These are phyloP conservation scores for Drosophila subsilvestris DNA, from an alignment of 2,888 invertebrate species.

Conservation along the genomic window DNA sequence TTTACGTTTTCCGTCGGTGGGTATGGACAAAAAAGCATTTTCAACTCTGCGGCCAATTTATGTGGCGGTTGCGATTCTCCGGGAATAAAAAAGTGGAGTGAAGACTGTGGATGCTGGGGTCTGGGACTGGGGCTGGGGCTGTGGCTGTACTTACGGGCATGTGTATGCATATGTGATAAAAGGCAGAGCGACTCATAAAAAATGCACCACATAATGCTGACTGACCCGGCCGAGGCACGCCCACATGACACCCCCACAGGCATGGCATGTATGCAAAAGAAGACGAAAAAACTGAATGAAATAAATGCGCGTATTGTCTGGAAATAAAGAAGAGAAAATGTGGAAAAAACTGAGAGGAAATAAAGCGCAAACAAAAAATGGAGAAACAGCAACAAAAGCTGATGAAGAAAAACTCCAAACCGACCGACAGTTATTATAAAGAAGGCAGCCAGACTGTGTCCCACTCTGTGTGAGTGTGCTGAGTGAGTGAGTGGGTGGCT, in stretches of 20 bases:
- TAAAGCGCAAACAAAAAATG: slow-evolving; percentile 49
- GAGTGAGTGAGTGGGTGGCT: slow-evolving; percentile 19
- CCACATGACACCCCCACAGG: slow-evolving; percentile 49
- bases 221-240: slow-evolving; percentile 65
- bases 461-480: slow-evolving; percentile 12
- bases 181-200: slow-evolving; percentile 69
- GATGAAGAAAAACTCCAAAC: slow-evolving; percentile 76
- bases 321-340: slow-evolving; percentile 3
- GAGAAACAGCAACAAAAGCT: slow-evolving; percentile 50
- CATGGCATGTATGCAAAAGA: background rate
- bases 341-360: slow-evolving; percentile 34
- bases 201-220: slow-evolving; percentile 73
- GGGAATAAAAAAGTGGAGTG: slow-evolving; percentile 43
- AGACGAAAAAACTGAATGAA: slow-evolving; percentile 37
- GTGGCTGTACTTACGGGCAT: slow-evolving; percentile 30
- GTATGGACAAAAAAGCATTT: slow-evolving; percentile 32
- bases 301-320: slow-evolving; percentile 58
- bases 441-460: slow-evolving; percentile 35
- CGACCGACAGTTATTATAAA: slow-evolving; percentile 77
- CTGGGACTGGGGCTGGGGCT: background rate
- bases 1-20: slow-evolving; percentile 19
- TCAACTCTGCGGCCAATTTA: slow-evolving; percentile 59
- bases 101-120: background rate
- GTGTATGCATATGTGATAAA: slow-evolving; percentile 75
- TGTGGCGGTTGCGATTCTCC: slow-evolving; percentile 54